Conservation (phyloP, 64 coral and sea anemone species). For the Exaiptasia diaphana region DNA sequence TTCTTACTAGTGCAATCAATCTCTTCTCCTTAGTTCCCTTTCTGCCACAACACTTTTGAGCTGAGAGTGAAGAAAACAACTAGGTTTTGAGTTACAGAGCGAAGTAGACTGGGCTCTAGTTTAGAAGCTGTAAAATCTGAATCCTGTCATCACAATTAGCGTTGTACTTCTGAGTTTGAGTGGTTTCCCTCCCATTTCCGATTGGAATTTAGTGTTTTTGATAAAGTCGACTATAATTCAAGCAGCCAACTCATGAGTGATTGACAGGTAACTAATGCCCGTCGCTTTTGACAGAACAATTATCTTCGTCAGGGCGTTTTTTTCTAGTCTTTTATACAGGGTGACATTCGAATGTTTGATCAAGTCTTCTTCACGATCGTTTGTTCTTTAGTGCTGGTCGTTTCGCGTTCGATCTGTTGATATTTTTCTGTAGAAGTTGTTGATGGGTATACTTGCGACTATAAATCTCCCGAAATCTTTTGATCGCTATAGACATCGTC, state of each 20-base stretch:
- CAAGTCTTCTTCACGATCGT: background rate
- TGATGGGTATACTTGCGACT: background rate
- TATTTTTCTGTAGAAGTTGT: background rate
- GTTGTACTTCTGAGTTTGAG: background rate
- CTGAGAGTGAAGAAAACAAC: no score
- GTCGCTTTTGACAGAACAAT: background rate
- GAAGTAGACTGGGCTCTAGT: no score
- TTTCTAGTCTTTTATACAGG: background rate
- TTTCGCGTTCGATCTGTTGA: background rate
- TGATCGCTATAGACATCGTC: background rate
- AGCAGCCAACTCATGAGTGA: background rate
- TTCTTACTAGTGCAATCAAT: no score
- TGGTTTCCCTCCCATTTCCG: constrained; percentile 9
- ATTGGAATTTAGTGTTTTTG: constrained; percentile 10
- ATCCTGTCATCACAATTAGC: constrained; percentile 17
- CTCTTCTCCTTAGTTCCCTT: no score
- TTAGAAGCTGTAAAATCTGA: no score
- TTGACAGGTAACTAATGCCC: background rate
- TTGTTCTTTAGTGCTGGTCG: background rate
- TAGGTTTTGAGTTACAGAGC: no score
- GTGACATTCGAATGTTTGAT: background rate
- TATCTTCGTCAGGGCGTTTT: background rate
- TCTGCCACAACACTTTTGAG: no score
- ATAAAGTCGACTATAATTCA: background rate
- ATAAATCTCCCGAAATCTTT: constrained; percentile 5